Percentiles rank a stretch among this genome's conserved stretches.
These are phyloP conservation scores for Albula goreensis DNA, from an alignment of 2,113 vertebrate genomes.

Conservation along the genomic window DNA sequence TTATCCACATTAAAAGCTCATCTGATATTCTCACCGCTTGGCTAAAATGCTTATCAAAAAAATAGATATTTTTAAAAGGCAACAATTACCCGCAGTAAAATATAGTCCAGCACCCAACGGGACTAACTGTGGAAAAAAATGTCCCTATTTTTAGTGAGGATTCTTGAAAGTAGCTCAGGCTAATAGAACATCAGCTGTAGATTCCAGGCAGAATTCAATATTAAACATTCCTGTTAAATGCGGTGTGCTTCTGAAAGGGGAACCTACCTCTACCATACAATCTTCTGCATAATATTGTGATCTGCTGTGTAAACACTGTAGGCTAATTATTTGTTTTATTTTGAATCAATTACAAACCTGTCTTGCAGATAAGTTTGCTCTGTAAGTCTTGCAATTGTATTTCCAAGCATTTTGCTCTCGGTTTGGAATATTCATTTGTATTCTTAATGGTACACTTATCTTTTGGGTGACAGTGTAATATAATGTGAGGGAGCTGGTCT, in stretches of 20 bases:
- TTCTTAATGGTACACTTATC: too few relatives aligned
- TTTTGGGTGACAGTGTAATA: too few relatives aligned
- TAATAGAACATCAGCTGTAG: background rate
- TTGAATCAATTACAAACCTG: background rate
- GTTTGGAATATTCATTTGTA: too few relatives aligned
- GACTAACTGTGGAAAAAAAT: conserved; percentile 40
- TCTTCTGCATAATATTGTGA: background rate
- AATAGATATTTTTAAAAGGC: conserved; percentile 16
- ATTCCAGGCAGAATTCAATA: background rate
- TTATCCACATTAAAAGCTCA: too few relatives aligned
- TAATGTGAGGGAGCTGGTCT: too few relatives aligned
- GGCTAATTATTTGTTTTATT: background rate
- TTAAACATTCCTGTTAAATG: background rate
- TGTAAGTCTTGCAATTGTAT: background rate
- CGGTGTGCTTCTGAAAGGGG: background rate
- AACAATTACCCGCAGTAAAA: conserved; percentile 34
- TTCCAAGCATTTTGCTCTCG: background rate
- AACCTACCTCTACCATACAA: background rate
- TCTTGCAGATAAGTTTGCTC: background rate
- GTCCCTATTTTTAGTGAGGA: conserved; percentile 42
- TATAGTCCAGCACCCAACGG: conserved; percentile 44
- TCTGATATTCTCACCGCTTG: too few relatives aligned
- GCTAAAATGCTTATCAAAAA: background rate
- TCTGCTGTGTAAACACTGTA: background rate
- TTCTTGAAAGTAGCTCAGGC: conserved; percentile 15